phyloP scores from a whole-genome alignment of 2,797 vertebrate species.

The Poecilia gillii region DNA sequence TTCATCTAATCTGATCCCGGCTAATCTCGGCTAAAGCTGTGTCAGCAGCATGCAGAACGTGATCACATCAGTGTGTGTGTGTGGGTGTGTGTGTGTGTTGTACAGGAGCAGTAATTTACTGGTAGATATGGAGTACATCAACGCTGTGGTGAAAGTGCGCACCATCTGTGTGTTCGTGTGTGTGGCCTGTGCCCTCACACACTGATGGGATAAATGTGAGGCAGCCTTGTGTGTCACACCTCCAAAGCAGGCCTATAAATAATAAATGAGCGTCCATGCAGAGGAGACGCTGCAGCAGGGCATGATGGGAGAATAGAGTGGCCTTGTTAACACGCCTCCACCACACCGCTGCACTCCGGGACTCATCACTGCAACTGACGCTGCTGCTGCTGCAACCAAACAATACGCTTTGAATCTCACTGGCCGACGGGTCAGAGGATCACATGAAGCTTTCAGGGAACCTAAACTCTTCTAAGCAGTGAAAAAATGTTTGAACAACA shows the following conservation, averaged over 20 bases:
- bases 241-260: constrained; percentile 73
- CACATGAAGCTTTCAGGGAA: constrained; percentile 19
- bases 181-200: constrained; percentile 17
- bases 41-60: constrained; percentile 59
- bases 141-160: neutral
- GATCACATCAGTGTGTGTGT: constrained; percentile 15
- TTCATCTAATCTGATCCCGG: constrained; percentile 74
- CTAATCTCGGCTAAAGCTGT: constrained; percentile 71
- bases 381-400: constrained; percentile 53
- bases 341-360: constrained; percentile 45
- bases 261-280: constrained; percentile 61
- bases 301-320: constrained; percentile 62
- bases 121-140: constrained; percentile 4
- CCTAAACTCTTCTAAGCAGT: constrained; percentile 51
- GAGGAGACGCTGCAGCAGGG: constrained; percentile 44
- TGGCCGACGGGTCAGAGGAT: constrained; percentile 16
- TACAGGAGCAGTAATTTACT: constrained; percentile 8
- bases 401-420: constrained; percentile 44
- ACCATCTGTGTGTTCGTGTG: neutral
- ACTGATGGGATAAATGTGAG: constrained; percentile 55
- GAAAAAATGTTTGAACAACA: constrained; percentile 59
- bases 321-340: constrained; percentile 74
- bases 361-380: constrained; percentile 65
- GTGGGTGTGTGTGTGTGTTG: constrained; percentile 5
- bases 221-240: constrained; percentile 58